A percentile compares a stretch with the other conserved stretches of the same genome.
Conservation (phyloP, 2,888 invertebrate genomes). For the Zygaena filipendulae region DNA sequence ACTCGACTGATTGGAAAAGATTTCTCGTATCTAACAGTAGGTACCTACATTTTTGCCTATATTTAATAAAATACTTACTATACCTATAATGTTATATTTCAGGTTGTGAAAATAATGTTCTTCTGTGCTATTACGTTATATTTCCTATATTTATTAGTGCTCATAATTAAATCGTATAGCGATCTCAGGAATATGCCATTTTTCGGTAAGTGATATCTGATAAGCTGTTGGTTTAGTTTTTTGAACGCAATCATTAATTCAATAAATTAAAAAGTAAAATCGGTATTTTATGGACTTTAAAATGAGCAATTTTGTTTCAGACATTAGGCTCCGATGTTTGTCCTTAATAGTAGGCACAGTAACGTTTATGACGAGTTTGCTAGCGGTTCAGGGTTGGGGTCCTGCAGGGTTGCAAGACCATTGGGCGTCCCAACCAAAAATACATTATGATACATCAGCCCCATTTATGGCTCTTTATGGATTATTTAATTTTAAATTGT, state of each 20-base stretch:
- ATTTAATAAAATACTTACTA: too few species aligned
- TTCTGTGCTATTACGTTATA: constrained; percentile 87
- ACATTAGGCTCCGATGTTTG: constrained; percentile 90
- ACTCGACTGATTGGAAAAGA: too few species aligned
- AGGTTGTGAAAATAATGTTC: constrained; percentile 93
- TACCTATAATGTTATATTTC: too few species aligned
- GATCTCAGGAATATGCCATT: constrained; percentile 97
- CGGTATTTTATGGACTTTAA: too few species aligned
- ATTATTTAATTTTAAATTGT: constrained; percentile 92
- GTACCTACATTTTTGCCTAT: neutral
- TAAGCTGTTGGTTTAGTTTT: too few species aligned
- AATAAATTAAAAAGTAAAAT: too few species aligned
- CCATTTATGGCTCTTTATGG: constrained; percentile 97
- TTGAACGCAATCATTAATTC: too few species aligned
- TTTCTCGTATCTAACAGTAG: neutral
- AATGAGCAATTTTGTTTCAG: too few species aligned
- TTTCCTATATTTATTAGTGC: constrained; percentile 82
- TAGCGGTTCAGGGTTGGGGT: constrained; percentile 87
- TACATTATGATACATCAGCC: constrained; percentile 90
- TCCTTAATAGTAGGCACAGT: constrained; percentile 88
- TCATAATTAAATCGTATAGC: constrained; percentile 91
- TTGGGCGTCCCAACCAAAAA: constrained; percentile 89
- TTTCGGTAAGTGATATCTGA: constrained; percentile 88
- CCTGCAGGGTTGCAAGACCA: constrained; percentile 92
- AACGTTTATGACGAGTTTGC: constrained; percentile 75